Conservation (phyloP, 2,113 vertebrate species). For the Chaenocephalus aceratus region DNA sequence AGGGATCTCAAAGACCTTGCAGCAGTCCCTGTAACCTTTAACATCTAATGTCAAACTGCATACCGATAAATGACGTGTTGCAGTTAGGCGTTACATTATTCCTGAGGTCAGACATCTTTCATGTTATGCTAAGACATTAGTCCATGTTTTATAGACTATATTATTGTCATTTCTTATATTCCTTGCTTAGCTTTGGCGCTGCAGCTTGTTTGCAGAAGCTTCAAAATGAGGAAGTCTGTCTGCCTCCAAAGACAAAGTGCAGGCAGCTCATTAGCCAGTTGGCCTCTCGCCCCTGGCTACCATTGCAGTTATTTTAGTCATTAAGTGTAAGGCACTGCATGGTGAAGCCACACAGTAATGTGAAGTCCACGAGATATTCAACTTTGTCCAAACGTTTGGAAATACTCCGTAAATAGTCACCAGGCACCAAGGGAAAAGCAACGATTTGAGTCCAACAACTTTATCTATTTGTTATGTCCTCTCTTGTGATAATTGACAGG, state of each 20-base stretch:
- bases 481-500: neutral
- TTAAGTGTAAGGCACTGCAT: neutral
- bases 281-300: neutral
- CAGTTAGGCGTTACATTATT: constrained; percentile 3
- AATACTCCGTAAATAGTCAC: neutral
- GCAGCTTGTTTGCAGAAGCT: constrained; percentile 19
- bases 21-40: constrained; percentile 20
- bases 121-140: constrained; percentile 15
- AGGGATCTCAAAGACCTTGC: constrained; percentile 17
- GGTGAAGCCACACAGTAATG: neutral
- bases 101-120: neutral
- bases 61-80: constrained; percentile 19
- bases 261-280: neutral
- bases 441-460: neutral
- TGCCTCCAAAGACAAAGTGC: neutral
- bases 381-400: neutral
- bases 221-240: neutral
- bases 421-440: neutral
- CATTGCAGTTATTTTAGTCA: neutral
- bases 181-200: neutral
- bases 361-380: constrained; percentile 7
- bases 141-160: neutral
- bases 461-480: neutral
- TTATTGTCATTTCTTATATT: constrained; percentile 37
- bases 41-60: constrained; percentile 17